Evolutionary conservation across 2,888 invertebrate species (phyloP).

Genomic region (Zygaena filipendulae): DNA sequence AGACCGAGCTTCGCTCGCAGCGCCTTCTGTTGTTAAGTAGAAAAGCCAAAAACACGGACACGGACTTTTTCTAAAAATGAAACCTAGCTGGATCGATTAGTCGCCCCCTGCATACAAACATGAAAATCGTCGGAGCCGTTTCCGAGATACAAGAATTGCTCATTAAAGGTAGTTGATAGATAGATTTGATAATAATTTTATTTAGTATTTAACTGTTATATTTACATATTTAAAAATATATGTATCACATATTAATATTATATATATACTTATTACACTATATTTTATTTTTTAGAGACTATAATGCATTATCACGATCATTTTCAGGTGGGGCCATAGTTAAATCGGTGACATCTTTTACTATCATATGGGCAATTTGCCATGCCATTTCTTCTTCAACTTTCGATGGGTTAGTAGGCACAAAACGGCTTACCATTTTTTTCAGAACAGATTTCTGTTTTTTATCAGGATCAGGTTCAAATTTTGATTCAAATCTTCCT

Average conservation of each 20-base stretch:
- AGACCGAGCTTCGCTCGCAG: too few relatives aligned
- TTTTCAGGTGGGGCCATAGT: constrained; percentile 74
- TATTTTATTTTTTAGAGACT: constrained; percentile 14
- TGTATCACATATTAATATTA: background rate
- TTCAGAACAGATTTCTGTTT: constrained; percentile 53
- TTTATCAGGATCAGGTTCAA: constrained; percentile 80
- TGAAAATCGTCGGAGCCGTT: too few relatives aligned
- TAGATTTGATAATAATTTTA: too few relatives aligned
- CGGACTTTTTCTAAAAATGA: too few relatives aligned
- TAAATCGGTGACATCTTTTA: constrained; percentile 92
- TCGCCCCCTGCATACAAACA: too few relatives aligned
- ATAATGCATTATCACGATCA: constrained; percentile 39
- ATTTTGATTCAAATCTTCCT: constrained; percentile 92
- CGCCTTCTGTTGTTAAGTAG: too few relatives aligned
- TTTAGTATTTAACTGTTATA: too few relatives aligned
- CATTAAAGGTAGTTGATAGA: too few relatives aligned
- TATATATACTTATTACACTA: constrained; percentile 2
- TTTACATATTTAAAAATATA: constrained; percentile 1
- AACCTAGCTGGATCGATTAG: too few relatives aligned
- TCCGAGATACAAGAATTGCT: too few relatives aligned
- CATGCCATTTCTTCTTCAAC: constrained; percentile 96
- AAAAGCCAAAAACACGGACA: too few relatives aligned
- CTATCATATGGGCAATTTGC: constrained; percentile 97
- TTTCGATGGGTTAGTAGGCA: constrained; percentile 86
- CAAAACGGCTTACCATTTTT: constrained; percentile 80